Evolutionary conservation across 2,888 invertebrate genomes (phyloP).

Genomic region (Ptychoptera contaminata): DNA sequence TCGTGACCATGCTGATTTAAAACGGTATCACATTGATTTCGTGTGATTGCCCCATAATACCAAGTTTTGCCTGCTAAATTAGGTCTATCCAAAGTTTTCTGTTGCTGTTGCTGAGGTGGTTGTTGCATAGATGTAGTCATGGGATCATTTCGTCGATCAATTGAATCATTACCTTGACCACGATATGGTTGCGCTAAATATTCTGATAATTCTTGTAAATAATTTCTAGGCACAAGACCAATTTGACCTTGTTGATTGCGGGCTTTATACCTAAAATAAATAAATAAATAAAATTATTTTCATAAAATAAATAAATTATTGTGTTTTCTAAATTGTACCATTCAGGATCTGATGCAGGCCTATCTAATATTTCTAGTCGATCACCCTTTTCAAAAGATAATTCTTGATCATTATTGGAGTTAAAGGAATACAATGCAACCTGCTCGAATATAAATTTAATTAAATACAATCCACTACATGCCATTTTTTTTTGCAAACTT

Average conservation of each 20-base stretch:
- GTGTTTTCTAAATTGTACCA: conserved; percentile 40
- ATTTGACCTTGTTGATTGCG: conserved; percentile 82
- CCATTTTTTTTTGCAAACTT: no score
- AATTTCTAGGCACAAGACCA: conserved; percentile 91
- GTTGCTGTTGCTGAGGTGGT: conserved; percentile 20
- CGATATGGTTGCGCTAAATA: conserved; percentile 75
- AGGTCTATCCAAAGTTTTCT: conserved; percentile 40
- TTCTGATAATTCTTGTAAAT: conserved; percentile 81
- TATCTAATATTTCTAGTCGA: conserved; percentile 86
- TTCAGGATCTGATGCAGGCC: conserved; percentile 94
- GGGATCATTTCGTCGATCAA: conserved; percentile 34
- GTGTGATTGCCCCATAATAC: conserved; percentile 94
- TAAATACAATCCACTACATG: not conserved
- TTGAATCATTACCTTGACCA: conserved; percentile 36
- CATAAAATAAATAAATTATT: not conserved
- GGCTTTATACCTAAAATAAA: conserved; percentile 52
- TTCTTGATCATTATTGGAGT: conserved; percentile 89
- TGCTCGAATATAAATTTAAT: conserved; percentile 16
- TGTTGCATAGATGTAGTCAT: conserved; percentile 16
- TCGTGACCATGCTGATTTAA: conserved; percentile 91
- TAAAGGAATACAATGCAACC: conserved; percentile 86
- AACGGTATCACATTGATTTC: conserved; percentile 91
- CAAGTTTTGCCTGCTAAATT: conserved; percentile 73
- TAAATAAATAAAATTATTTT: not conserved
- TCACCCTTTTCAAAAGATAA: conserved; percentile 95